These are phyloP conservation scores for Portevinia maculata DNA, from an alignment of 2,888 invertebrate genomes.

Conservation along the genomic window DNA sequence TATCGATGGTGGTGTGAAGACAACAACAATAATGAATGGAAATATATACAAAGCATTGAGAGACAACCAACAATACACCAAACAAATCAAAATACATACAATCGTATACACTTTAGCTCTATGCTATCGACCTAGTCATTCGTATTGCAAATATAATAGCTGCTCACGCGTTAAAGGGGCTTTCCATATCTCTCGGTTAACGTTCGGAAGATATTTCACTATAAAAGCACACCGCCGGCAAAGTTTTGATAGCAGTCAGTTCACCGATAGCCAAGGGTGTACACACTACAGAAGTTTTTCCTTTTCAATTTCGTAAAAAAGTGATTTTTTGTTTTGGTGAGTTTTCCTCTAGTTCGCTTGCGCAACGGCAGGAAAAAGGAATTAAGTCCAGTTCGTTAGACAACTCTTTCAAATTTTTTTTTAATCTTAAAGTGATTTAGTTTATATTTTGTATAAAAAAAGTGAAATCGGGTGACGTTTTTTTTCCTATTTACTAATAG, in stretches of 20 bases:
- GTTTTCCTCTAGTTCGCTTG: conserved; percentile 38
- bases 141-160: conserved; percentile 1
- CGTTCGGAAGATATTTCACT: conserved; percentile 63
- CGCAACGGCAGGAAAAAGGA: conserved; percentile 20
- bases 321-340: conserved; percentile 71
- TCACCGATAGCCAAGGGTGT: conserved; percentile 60
- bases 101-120: conserved; percentile 37
- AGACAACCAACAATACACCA: conserved; percentile 18
- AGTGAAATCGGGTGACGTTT: conserved; percentile 62
- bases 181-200: conserved; percentile 47
- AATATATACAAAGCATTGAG: conserved; percentile 49
- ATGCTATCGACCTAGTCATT: conserved; percentile 46
- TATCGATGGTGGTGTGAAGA: conserved; percentile 34
- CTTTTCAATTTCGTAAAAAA: conserved; percentile 40
- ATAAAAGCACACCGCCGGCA: conserved; percentile 71
- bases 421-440: conserved; percentile 45
- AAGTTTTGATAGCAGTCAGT: conserved; percentile 70
- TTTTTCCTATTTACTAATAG: conserved; percentile 5
- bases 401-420: conserved; percentile 64
- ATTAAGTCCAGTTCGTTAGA: conserved; percentile 55
- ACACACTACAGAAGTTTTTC: conserved; percentile 49
- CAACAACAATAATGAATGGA: conserved; percentile 61
- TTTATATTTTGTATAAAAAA: neutral
- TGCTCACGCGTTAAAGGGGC: conserved; percentile 52
- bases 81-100: conserved; percentile 24